phyloP scores from a whole-genome alignment of 2,797 vertebrate species.

The Ctenosaura bakeri region DNA sequence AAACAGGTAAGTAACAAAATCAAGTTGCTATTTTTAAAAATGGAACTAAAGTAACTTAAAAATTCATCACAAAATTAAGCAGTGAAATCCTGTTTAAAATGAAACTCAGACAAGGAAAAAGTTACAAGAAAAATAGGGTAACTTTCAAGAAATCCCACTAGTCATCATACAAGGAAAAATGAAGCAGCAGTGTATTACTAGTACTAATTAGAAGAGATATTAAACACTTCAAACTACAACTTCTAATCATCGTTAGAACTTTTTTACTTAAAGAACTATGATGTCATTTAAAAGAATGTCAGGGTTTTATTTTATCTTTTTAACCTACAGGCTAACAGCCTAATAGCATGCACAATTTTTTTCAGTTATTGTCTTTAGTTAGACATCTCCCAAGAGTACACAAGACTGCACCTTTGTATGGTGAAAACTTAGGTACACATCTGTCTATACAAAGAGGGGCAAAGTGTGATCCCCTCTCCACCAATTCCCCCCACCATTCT shows the following conservation, averaged over 20 bases:
- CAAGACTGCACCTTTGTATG: background rate
- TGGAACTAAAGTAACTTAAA: background rate
- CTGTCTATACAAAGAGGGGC: background rate
- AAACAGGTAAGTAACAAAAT: conserved; percentile 1
- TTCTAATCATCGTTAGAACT: background rate
- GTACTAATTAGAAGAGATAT: background rate
- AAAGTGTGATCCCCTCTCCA: background rate
- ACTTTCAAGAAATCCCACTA: background rate
- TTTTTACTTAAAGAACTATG: background rate
- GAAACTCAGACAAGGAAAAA: background rate
- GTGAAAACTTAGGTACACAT: background rate
- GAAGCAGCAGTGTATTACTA: background rate
- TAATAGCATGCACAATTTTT: conserved; percentile 20
- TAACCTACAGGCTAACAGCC: conserved; percentile 1
- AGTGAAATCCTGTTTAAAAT: background rate
- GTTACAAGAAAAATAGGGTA: background rate
- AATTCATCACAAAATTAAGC: background rate
- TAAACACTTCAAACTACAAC: background rate
- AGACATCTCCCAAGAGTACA: background rate
- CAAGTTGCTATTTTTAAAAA: background rate
- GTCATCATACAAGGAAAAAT: background rate
- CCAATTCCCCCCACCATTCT: no score
- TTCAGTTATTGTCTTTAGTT: accelerated
- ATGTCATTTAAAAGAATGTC: conserved; percentile 43
- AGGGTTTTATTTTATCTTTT: conserved; percentile 45